phyloP scores from a whole-genome alignment of 2,797 vertebrate species.

The Enteromius argenteus region DNA sequence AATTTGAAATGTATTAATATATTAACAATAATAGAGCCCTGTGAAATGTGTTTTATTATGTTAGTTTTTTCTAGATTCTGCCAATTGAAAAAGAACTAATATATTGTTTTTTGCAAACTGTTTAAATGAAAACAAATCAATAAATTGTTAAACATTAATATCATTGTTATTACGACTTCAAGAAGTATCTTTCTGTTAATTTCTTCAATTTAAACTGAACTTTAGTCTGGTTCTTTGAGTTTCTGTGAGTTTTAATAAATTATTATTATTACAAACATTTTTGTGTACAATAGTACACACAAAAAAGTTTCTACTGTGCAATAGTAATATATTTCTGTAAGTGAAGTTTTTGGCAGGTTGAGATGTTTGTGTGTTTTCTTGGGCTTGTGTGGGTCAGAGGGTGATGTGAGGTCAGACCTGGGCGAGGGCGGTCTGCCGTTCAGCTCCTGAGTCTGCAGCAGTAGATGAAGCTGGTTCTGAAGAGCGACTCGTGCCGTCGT shows the following conservation, averaged over 20 bases:
- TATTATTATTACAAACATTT: neutral
- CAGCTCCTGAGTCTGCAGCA: conserved; percentile 84
- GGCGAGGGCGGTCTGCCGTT: conserved; percentile 83
- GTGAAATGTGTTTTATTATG: no score
- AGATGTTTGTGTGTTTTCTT: no score
- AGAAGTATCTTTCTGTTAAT: neutral
- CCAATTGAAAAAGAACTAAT: neutral
- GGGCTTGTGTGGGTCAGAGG: no score
- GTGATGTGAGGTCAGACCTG: conserved; percentile 73
- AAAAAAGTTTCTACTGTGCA: neutral
- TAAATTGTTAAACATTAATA: no score
- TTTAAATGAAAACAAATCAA: no score
- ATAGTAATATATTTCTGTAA: neutral
- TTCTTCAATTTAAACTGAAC: no score
- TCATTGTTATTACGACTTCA: neutral
- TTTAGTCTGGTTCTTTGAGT: neutral
- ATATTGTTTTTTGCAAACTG: neutral
- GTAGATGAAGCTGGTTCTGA: conserved; percentile 91
- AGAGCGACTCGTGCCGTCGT: conserved; percentile 86
- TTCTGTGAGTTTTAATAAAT: neutral
- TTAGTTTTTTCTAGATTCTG: neutral
- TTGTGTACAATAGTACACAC: neutral
- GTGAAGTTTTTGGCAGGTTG: no score
- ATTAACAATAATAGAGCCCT: no score
- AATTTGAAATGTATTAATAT: no score